Base-by-base conservation (phyloP, 2,888 invertebrate species). In the Idaea biselata region DNA sequence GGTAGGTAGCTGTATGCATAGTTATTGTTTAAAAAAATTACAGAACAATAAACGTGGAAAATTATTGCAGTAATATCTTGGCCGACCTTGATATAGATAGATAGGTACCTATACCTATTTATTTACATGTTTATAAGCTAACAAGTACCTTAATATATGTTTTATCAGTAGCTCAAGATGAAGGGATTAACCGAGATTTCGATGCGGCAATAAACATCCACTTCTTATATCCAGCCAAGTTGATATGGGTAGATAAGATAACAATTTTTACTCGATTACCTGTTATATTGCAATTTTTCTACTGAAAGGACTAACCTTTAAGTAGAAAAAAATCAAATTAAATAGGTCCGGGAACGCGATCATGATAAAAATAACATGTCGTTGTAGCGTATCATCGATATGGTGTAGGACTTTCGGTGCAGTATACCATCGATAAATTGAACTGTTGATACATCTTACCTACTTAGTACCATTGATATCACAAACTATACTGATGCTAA, bases 111-210 rank as follows among this genome's bases (percentile, higher is more conserved):
- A 60, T 65, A n/a, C n/a, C n/a, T n/a, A 62, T 16, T 14, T 55
- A 58, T 58, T 66, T 63, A 66, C 63, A 61, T 67, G 65, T 64
- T 25, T 25, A 25, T 25, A 25, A 25, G 25, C 25, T 25, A 25
- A 25, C 25, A 63, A 60, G 63, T 70, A 67, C 68, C 67, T 63
- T 68, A 69, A 69, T 67, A 33, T 56, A 55, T 33, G 63, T 62
- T 67, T 66, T 81, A 82, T 81, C 78, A 75, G 70, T 66, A 55
- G 63, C 67, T 71, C 67, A 74, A 77, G 78, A 80, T 75, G 76
- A 73, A 65, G 66, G 73, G 80, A 84, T 86, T 82, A 84, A 72
- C 75, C 63, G 74, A 80, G 86, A 84, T 86, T 85, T 80, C 61
- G 70, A 66, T 66, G 69, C 60, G 68, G 70, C 25, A 25, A 25